These are phyloP conservation scores for Amphibalanus amphitrite DNA, from an alignment of 1,140 invertebrate genomes.

Conservation along the genomic window DNA sequence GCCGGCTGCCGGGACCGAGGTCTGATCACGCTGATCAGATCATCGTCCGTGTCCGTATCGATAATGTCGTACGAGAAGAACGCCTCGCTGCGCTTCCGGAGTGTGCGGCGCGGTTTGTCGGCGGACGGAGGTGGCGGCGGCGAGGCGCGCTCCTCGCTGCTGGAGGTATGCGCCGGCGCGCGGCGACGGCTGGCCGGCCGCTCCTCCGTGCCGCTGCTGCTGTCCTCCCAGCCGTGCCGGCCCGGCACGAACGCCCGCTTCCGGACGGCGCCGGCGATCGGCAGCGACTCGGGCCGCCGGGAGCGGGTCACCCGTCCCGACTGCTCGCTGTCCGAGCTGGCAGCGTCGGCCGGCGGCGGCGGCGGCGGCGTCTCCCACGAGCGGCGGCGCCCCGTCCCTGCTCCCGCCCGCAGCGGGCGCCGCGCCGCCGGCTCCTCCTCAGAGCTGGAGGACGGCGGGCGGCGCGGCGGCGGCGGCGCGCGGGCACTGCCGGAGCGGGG, in stretches of 20 bases:
- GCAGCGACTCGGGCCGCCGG: neutral
- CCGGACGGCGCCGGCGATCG: neutral
- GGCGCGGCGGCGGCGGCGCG: no score
- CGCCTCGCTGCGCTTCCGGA: neutral
- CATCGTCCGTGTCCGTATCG: neutral
- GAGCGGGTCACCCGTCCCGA: neutral
- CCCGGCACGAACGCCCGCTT: neutral
- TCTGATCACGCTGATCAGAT: neutral
- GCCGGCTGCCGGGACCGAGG: no score
- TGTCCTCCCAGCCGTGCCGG: neutral
- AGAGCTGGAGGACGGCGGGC: neutral
- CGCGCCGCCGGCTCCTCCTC: neutral
- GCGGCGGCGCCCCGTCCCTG: neutral
- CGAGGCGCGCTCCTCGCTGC: neutral
- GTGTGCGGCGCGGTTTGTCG: neutral
- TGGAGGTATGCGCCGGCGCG: neutral
- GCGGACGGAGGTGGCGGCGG: neutral
- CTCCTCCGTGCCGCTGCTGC: neutral
- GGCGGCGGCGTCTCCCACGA: neutral
- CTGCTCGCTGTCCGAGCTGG: neutral
- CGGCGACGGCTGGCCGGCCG: neutral
- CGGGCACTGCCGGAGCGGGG: neutral
- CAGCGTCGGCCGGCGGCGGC: no score
- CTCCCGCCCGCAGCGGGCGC: no score
- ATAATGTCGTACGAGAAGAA: constrained; percentile 2